phyloP scores from a whole-genome alignment of 2,888 invertebrate genomes.

The Peribatodes rhomboidaria region DNA sequence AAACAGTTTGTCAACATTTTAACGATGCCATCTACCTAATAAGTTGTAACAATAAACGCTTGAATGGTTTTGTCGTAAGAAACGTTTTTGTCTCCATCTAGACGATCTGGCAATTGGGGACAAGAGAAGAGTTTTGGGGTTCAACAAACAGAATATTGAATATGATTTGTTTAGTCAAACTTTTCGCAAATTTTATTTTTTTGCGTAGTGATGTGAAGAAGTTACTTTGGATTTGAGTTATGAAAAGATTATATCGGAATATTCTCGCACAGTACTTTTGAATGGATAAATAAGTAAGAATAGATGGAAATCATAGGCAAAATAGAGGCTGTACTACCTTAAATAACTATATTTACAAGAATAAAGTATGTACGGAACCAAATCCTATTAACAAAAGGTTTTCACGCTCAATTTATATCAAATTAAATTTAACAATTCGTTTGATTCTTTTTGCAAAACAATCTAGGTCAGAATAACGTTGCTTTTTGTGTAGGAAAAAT shows the following conservation, averaged over 20 bases:
- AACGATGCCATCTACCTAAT: constrained; percentile 34
- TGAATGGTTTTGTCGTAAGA: constrained; percentile 42
- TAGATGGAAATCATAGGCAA: no score
- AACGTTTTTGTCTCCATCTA: constrained; percentile 36
- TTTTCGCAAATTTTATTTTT: no score
- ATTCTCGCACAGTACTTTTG: no score
- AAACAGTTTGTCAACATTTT: constrained; percentile 15
- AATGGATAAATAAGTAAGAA: no score
- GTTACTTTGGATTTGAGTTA: no score
- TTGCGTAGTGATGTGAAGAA: no score
- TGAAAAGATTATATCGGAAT: no score
- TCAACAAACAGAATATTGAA: not conserved
- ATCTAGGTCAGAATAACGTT: constrained; percentile 18
- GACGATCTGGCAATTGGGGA: constrained; percentile 19
- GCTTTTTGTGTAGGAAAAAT: not conserved
- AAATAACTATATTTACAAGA: not conserved
- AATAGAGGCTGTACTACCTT: no score
- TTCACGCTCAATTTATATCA: constrained; percentile 23
- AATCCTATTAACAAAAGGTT: constrained; percentile 1
- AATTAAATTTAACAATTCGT: constrained; percentile 16
- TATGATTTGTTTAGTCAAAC: not conserved
- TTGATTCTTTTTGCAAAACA: constrained; percentile 4
- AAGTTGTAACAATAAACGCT: constrained; percentile 51
- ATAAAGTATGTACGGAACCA: constrained; percentile 20
- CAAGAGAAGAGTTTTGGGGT: constrained; percentile 24